Conservation (phyloP, 2,113 vertebrate genomes). For the Empidonax alnorum region DNA sequence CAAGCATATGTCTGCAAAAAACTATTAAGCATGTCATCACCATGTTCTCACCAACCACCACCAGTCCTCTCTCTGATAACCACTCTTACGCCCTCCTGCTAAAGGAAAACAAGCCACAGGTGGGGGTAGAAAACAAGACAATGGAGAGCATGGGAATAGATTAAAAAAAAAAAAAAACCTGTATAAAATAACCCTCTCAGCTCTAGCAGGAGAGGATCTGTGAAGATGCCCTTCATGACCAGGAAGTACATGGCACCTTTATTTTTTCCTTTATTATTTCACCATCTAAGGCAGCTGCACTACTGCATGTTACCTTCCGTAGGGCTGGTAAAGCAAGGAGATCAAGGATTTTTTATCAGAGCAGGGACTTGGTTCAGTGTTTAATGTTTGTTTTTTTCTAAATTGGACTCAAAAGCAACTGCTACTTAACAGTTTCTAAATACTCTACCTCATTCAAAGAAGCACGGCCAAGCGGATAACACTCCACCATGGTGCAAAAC, state of each 20-base stretch:
- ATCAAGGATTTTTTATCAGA: neutral
- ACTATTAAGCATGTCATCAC: neutral
- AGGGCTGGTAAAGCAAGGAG: neutral
- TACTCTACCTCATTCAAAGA: neutral
- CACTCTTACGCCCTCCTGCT: neutral
- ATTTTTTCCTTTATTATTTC: neutral
- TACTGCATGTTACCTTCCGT: neutral
- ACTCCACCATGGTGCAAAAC: rapidly evolving
- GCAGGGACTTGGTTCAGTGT: neutral
- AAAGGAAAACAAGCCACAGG: neutral
- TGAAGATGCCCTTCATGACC: neutral
- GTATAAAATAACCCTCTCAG: neutral
- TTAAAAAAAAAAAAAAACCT: neutral
- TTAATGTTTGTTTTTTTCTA: neutral
- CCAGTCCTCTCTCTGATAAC: neutral
- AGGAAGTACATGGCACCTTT: neutral
- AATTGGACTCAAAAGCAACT: neutral
- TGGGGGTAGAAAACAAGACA: neutral
- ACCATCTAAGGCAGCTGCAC: neutral
- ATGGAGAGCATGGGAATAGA: rapidly evolving
- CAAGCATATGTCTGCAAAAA: neutral
- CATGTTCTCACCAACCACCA: neutral
- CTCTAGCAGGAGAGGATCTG: neutral
- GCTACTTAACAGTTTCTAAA: neutral
- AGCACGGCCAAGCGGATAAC: neutral